Evolutionary conservation across 2,113 vertebrate genomes (phyloP).

Genomic region (Hiodon alosoides): DNA sequence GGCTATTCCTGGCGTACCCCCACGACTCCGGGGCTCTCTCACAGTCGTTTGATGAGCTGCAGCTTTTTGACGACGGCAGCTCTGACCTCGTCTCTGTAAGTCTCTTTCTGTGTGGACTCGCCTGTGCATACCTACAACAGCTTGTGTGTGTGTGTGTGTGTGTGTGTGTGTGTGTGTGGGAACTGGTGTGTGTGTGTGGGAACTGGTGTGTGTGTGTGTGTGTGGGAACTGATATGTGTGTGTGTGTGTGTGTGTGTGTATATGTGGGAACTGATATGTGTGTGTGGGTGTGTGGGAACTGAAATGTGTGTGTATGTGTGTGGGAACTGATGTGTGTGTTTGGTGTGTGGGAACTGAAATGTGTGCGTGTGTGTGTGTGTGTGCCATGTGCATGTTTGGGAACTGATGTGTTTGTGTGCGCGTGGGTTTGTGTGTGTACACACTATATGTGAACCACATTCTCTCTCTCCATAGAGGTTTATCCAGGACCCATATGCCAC

Average conservation of each 20-base stretch:
- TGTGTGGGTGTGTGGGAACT: too few species aligned
- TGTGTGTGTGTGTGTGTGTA: not conserved
- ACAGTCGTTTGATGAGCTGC: conserved; percentile 77
- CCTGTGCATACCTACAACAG: not conserved
- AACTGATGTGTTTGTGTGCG: not conserved
- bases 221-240: not conserved
- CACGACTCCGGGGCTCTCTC: conserved; percentile 74
- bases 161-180: not conserved
- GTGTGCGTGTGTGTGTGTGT: not conserved
- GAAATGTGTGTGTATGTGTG: not conserved
- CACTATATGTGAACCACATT: not conserved
- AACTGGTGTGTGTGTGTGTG: not conserved
- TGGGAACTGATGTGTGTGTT: not conserved
- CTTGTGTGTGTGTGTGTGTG: not conserved
- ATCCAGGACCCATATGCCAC: conserved; percentile 86
- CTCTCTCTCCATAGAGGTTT: conserved; percentile 64
- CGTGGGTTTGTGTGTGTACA: not conserved
- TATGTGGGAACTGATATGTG: too few species aligned
- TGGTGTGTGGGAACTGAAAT: too few species aligned
- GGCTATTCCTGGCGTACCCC: conserved; percentile 78
- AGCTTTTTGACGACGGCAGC: conserved; percentile 76
- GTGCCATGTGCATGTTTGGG: not conserved
- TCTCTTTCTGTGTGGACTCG: not conserved
- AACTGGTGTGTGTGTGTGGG: not conserved
- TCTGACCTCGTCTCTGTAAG: conserved; percentile 78